These are phyloP conservation scores for Pseudochirops cupreus DNA, from an alignment of 2,797 vertebrate species.

Conservation along the genomic window DNA sequence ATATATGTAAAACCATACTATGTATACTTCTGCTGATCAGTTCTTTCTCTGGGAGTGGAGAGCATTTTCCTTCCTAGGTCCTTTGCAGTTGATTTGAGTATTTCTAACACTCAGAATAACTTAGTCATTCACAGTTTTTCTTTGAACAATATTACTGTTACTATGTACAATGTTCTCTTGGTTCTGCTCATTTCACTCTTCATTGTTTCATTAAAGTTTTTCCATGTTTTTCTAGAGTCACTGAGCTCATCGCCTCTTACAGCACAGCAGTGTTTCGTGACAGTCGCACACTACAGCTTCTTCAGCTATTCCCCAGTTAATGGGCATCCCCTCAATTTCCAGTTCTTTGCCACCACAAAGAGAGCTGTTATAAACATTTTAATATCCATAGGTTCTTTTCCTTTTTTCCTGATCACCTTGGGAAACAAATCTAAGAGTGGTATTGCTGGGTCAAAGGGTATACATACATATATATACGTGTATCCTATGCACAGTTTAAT, in stretches of 20 bases:
- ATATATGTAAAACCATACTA: neutral
- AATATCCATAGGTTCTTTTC: neutral
- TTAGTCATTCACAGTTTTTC: neutral
- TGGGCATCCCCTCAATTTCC: neutral
- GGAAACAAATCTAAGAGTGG: neutral
- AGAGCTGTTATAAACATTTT: neutral
- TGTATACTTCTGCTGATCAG: neutral
- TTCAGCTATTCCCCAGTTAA: neutral
- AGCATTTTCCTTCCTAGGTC: neutral
- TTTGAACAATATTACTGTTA: neutral
- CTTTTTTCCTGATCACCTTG: neutral
- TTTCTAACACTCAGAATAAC: neutral
- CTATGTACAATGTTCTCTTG: neutral
- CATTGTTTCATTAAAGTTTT: neutral
- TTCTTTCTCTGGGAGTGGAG: neutral
- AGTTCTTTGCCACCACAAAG: neutral
- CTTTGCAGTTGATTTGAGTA: neutral
- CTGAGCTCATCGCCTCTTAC: too few species aligned
- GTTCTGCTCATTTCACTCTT: neutral
- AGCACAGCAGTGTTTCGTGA: neutral
- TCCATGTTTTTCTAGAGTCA: neutral
- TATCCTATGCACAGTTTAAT: too few species aligned
- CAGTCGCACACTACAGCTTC: neutral
- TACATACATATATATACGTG: too few species aligned
- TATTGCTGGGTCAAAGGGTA: neutral